Base-by-base conservation (phyloP, 2,797 vertebrate genomes). In the Acrossocheilus wenchowensis region DNA sequence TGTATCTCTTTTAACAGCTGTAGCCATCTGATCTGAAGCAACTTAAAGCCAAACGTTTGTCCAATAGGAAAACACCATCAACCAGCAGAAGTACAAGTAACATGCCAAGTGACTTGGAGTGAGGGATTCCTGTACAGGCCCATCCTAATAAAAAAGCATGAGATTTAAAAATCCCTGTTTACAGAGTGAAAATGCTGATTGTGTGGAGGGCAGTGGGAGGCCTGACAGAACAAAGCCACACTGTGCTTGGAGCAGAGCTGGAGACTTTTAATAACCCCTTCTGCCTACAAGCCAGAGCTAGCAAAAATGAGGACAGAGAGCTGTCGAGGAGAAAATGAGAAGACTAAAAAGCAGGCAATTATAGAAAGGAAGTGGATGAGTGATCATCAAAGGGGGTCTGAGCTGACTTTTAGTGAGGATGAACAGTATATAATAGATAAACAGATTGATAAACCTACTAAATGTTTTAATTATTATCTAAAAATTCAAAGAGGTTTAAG, bases 191-290 rank as follows among this genome's bases (percentile, higher is more conserved):
- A 87, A 83, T 60, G 39, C 84, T 82, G 85, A 78, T 80, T 68
- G 81, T 82, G 83, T 77, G 74, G 73, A 78, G 78, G 62, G 82
- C 54, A 88, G 64, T 54, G 82, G 69, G 78, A 83, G 85, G 74
- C 82, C 69, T 83, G 43, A 48, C 34, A 36, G 52, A 89, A 90
- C 88, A 90, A 90, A 90, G 88, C 79, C n/a, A 81, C 89, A 88
- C 86, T 90, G 89, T 90, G 75, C 74, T 82, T 82, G 78, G 72
- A 73, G 77, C 83, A 41, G 82, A 85, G 81, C 84, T 83, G 88
- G 78, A 89, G 84, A 89, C 83, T 82, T 52, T 78, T 75, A 64
- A 82, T 69, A 86, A 66, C 66, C 86, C 66, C 81, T 82, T 83
- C 78, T 77, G 84, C 69, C 81, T 54, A 66, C 81, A 77, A 62